These are phyloP conservation scores for Chaunax sp. DNA, from an alignment of 2,797 vertebrate species.

Conservation along the genomic window DNA sequence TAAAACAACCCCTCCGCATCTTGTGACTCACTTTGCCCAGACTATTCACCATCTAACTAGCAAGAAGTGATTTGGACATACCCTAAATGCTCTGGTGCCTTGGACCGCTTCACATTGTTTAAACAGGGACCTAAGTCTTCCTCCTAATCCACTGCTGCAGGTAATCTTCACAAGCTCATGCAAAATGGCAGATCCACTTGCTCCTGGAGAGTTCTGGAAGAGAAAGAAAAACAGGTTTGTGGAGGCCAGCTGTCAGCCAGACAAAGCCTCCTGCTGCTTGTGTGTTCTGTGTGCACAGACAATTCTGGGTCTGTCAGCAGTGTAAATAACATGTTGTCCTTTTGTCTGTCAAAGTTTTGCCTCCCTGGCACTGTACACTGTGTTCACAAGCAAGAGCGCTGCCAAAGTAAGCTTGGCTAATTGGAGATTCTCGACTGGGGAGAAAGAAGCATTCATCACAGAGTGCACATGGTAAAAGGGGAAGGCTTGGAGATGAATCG, in stretches of 20 bases:
- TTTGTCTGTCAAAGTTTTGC: constrained; percentile 55
- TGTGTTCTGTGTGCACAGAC: constrained; percentile 44
- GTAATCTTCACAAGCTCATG: constrained; percentile 26
- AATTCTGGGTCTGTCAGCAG: constrained; percentile 53
- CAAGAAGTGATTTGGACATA: too few relatives aligned
- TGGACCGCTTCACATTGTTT: too few relatives aligned
- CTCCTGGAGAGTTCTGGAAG: constrained; percentile 55
- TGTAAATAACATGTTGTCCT: constrained; percentile 65
- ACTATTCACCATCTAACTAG: too few relatives aligned
- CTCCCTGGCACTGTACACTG: constrained; percentile 36
- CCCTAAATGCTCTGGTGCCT: not conserved
- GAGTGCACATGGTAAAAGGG: constrained; percentile 57
- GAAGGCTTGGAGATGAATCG: constrained; percentile 36
- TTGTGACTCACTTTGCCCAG: too few relatives aligned
- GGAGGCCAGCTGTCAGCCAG: constrained; percentile 54
- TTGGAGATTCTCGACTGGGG: constrained; percentile 59
- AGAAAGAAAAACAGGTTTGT: constrained; percentile 32
- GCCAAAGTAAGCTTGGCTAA: constrained; percentile 67
- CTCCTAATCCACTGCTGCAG: constrained; percentile 6
- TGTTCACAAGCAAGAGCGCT: constrained; percentile 47
- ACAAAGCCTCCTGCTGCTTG: constrained; percentile 52
- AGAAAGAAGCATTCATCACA: constrained; percentile 61
- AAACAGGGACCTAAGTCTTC: not conserved
- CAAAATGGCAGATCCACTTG: constrained; percentile 31
- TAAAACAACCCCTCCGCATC: too few relatives aligned